These are phyloP conservation scores for Hirtodrosophila histrioides DNA, from an alignment of 2,888 invertebrate species.

Conservation along the genomic window DNA sequence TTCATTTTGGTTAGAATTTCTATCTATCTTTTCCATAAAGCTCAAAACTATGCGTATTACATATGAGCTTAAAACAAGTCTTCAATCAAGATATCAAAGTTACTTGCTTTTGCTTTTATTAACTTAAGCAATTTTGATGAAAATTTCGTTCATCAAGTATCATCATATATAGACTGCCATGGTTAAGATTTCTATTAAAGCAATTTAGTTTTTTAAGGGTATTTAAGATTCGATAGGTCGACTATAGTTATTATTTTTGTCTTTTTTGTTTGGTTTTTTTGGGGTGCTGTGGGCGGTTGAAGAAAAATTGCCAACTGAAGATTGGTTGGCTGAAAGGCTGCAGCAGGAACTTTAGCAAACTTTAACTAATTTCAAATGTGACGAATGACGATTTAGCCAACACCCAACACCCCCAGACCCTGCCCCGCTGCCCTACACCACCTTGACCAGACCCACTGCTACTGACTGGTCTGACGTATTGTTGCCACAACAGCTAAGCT, in stretches of 20 bases:
- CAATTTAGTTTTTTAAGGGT: not conserved
- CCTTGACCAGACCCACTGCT: constrained; percentile 30
- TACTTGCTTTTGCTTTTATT: too few relatives aligned
- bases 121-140: too few relatives aligned
- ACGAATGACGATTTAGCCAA: constrained; percentile 52
- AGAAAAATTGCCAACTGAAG: constrained; percentile 46
- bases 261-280: constrained; percentile 2
- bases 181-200: not conserved
- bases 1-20: too few relatives aligned
- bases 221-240: not conserved
- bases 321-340: constrained; percentile 32
- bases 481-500: constrained; percentile 67
- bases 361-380: constrained; percentile 78
- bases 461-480: constrained; percentile 71
- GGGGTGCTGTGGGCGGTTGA: not conserved
- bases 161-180: too few relatives aligned
- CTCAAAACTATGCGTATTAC: too few relatives aligned
- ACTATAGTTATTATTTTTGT: not conserved
- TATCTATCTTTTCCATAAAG: too few relatives aligned
- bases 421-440: not conserved
- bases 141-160: too few relatives aligned
- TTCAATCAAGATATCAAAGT: too few relatives aligned
- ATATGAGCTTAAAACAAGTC: too few relatives aligned
- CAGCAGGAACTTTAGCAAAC: constrained; percentile 61
- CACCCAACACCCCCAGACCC: not conserved